phyloP scores from a whole-genome alignment of 2,797 vertebrate genomes.

The Crypturellus tataupa region DNA sequence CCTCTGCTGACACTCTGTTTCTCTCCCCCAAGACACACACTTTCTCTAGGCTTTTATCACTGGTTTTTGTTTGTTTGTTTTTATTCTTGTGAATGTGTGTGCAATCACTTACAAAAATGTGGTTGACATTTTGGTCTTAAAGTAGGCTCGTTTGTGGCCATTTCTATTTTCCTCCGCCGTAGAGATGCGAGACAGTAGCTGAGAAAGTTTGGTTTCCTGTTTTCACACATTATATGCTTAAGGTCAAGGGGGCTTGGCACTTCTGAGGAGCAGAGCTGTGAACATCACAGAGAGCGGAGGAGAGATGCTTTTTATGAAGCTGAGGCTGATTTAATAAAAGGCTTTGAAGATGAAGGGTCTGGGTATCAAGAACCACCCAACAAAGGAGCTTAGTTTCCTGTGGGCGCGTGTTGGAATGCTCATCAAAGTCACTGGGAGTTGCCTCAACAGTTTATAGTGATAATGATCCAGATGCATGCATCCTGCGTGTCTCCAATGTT shows the following conservation, averaged over 20 bases:
- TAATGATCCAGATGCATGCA: background rate
- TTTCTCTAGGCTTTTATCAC: background rate
- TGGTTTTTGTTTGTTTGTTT: background rate
- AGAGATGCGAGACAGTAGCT: background rate
- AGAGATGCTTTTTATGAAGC: background rate
- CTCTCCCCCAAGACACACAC: background rate
- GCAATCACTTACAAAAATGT: background rate
- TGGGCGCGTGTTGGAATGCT: background rate
- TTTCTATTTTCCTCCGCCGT: background rate
- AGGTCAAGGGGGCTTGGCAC: background rate
- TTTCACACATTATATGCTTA: background rate
- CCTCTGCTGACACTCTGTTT: background rate
- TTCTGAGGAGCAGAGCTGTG: background rate
- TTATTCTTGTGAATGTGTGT: background rate
- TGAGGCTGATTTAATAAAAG: background rate
- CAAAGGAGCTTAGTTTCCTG: background rate
- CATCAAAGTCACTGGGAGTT: background rate
- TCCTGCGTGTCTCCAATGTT: background rate
- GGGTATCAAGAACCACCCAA: background rate
- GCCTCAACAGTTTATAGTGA: background rate
- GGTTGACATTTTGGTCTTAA: background rate
- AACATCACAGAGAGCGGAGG: background rate
- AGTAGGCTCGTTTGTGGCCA: background rate
- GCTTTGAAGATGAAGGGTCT: slow-evolving; percentile 56
- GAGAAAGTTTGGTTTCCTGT: background rate